Evolutionary conservation across 2,797 vertebrate species (phyloP), one percentile per base, ranked within the genome.

Genomic region (Malacoraja senta): DNA sequence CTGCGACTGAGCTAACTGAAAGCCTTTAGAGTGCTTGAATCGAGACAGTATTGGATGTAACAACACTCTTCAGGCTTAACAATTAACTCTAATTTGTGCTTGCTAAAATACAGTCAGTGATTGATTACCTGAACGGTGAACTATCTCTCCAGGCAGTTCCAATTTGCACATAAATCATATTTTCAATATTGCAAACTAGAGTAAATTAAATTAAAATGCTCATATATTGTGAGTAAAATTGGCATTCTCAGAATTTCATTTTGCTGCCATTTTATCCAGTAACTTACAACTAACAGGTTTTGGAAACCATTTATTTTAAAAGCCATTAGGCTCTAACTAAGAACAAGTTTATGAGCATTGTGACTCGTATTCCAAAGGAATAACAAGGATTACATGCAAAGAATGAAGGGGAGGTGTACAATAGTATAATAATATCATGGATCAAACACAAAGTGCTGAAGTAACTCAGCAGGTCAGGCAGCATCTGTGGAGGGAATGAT

Each of bases 41-140:
- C 15, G 24, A 35, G 63, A 32, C 63, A 68, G 3, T 68, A 21
- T 88, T 65, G 58, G 58, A 65, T 86, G 61, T 86, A 63, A 86
- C 29, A n/a, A 58, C 17, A 63, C 83, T 86, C 63, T 86, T 88
- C 15, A 65, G n/a, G 84, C 17, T n/a, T 88, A 19, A 68, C 63
- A 88, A 88, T 88, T 88, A 88, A 88, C 61, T 19, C 63, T 88
- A 88, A 88, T 88, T 32, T 68, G 61, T 68, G 61, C n/a, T 3
- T 21, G 65, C 61, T 35, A 68, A 78, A 78, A 17, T 65, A n/a
- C 65, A 19, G 61, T 19, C 53, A 35, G 84, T 88, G 84, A 88
- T 19, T 88, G 84, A 88, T 88, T 88, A 88, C 68, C 84, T 88
- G 84, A 68, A 35, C 15, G 35, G 84, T 88, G 84, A 88, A 32